These are phyloP conservation scores for Spatulosminthurus flaviceps DNA, from an alignment of 2,888 invertebrate genomes.

Conservation along the genomic window DNA sequence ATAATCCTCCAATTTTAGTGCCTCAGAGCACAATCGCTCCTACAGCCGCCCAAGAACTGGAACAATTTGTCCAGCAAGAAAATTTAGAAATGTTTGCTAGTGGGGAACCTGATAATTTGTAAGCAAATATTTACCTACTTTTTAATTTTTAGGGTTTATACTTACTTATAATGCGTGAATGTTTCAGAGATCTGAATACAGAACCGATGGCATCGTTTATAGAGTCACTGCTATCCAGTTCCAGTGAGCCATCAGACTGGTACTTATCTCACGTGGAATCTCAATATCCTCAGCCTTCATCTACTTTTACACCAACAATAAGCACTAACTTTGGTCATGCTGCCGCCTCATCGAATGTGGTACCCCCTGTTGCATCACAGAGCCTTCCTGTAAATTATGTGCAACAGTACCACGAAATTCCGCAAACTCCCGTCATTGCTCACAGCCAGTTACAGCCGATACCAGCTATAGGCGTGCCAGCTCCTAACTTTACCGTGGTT, in stretches of 20 bases:
- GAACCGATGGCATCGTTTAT: constrained; percentile 40
- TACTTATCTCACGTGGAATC: constrained; percentile 2
- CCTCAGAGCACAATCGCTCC: neutral
- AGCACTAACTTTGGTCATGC: neutral
- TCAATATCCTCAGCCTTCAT: neutral
- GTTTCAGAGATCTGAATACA: constrained; percentile 28
- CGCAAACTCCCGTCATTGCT: neutral
- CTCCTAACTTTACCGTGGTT: neutral
- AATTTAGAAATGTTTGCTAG: constrained; percentile 41
- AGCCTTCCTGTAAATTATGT: neutral
- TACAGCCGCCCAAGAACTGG: constrained; percentile 38
- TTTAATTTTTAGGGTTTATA: neutral
- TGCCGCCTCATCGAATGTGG: neutral
- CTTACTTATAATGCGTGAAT: neutral
- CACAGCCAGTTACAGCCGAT: neutral
- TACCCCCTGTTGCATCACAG: neutral
- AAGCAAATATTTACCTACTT: neutral
- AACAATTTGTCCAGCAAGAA: constrained; percentile 40
- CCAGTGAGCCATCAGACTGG: constrained; percentile 21
- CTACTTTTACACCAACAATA: neutral
- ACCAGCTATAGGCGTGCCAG: neutral
- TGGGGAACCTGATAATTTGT: constrained; percentile 29
- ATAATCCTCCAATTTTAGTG: neutral
- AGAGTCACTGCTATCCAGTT: constrained; percentile 26
- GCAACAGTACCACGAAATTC: constrained; percentile 1